These are phyloP conservation scores for Phoenicopterus ruber DNA, from an alignment of 2,113 vertebrate genomes.

Conservation along the genomic window DNA sequence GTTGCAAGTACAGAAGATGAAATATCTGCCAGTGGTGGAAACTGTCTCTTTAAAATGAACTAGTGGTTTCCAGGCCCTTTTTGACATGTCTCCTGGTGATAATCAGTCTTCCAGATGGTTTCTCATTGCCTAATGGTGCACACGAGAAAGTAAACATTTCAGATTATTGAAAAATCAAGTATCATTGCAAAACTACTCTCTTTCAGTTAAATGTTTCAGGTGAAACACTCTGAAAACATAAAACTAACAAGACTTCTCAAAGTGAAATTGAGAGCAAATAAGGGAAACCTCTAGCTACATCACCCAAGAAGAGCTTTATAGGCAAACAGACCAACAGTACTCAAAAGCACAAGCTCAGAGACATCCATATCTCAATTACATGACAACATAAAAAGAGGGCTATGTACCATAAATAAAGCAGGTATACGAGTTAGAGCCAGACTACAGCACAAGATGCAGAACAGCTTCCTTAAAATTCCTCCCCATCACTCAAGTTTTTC, in stretches of 20 bases:
- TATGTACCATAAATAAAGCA: constrained; percentile 28
- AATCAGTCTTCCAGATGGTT: constrained; percentile 61
- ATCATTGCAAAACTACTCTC: constrained; percentile 21
- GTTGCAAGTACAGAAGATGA: constrained; percentile 6
- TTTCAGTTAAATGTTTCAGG: constrained; percentile 22
- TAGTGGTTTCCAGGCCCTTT: constrained; percentile 48
- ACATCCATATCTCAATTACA: constrained; percentile 46
- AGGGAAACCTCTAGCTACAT: neutral
- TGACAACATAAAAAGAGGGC: constrained; percentile 42
- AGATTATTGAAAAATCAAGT: constrained; percentile 54
- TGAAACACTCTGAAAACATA: constrained; percentile 21
- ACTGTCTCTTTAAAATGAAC: constrained; percentile 50
- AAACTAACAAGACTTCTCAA: constrained; percentile 32
- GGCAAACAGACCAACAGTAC: constrained; percentile 39
- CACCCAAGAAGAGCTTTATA: constrained; percentile 26
- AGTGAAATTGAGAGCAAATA: constrained; percentile 35
- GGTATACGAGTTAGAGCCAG: neutral
- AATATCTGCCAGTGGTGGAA: constrained; percentile 47
- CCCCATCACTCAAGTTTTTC: neutral
- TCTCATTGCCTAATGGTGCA: constrained; percentile 47
- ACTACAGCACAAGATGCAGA: constrained; percentile 22
- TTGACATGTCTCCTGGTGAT: constrained; percentile 35
- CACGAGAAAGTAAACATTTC: constrained; percentile 44
- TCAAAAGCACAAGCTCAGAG: constrained; percentile 37
- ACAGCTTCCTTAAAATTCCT: constrained; percentile 4